A percentile compares a stretch with the other conserved stretches of the same genome.
Conservation (phyloP, 2,797 vertebrate genomes). For the Hippocampus kuda region DNA sequence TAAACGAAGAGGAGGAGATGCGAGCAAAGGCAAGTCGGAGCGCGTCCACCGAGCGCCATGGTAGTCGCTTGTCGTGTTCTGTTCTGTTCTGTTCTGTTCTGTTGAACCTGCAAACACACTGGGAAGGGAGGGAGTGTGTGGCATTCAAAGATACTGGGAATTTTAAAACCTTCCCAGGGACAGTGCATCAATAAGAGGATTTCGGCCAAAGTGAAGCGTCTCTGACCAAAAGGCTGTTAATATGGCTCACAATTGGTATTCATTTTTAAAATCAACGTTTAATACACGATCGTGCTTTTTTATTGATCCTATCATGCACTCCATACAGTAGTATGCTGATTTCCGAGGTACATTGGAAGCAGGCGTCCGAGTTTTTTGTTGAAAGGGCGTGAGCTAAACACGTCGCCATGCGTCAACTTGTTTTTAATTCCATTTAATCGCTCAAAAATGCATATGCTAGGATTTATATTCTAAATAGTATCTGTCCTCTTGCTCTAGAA, state of each 20-base stretch:
- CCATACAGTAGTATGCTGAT: fast-evolving
- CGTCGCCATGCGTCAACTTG: constrained; percentile 30
- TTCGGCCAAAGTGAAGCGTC: background rate
- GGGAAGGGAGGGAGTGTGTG: constrained; percentile 18
- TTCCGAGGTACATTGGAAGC: constrained; percentile 21
- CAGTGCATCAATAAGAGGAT: background rate
- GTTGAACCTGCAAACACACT: constrained; percentile 40
- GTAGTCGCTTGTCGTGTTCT: constrained; percentile 32
- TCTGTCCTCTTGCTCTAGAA: background rate
- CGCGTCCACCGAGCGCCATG: constrained; percentile 55
- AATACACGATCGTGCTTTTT: background rate
- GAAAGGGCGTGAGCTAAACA: constrained; percentile 51
- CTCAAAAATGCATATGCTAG: background rate
- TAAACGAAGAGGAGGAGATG: background rate
- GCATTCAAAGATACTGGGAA: constrained; percentile 27
- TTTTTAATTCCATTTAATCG: background rate
- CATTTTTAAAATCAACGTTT: background rate
- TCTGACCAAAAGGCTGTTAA: background rate
- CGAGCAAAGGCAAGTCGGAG: constrained; percentile 37
- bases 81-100: constrained; percentile 29
- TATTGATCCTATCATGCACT: no score
- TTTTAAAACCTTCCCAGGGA: background rate
- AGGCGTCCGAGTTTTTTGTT: constrained; percentile 23
- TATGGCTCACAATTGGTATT: background rate
- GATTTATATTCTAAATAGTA: background rate